Conservation (phyloP, 2,888 invertebrate genomes). For the Archips crataeganus region DNA sequence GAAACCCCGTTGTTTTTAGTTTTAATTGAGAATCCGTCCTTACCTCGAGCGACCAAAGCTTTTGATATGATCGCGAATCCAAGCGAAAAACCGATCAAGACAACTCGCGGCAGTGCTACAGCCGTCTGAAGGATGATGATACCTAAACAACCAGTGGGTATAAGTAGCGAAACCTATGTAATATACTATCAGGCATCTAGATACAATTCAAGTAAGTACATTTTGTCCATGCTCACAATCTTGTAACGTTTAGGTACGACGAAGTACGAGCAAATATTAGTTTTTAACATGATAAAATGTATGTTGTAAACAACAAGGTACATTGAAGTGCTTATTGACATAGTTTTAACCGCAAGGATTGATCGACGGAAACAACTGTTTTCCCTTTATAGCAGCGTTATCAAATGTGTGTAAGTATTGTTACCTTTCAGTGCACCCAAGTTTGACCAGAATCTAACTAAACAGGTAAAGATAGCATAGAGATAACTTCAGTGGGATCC, state of each 20-base stretch:
- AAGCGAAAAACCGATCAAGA: slow-evolving; percentile 79
- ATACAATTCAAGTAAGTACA: slow-evolving; percentile 17
- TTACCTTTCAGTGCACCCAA: slow-evolving; percentile 24
- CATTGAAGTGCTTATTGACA: neutral
- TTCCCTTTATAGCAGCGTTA: slow-evolving; percentile 37
- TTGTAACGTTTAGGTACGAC: neutral
- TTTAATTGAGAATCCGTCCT: slow-evolving; percentile 62
- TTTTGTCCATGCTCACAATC: slow-evolving; percentile 33
- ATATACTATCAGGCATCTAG: slow-evolving; percentile 23
- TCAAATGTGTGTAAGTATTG: slow-evolving; percentile 17
- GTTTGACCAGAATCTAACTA: slow-evolving; percentile 24
- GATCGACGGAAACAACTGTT: slow-evolving; percentile 35
- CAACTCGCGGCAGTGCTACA: slow-evolving; percentile 78
- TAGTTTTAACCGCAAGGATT: slow-evolving; percentile 7
- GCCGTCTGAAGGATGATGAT: slow-evolving; percentile 79
- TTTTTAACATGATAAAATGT: neutral
- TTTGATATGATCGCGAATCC: slow-evolving; percentile 80
- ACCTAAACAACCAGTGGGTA: slow-evolving; percentile 80
- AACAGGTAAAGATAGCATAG: slow-evolving; percentile 22
- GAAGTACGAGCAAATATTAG: slow-evolving; percentile 6
- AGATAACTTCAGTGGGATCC: slow-evolving; percentile 16
- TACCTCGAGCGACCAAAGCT: slow-evolving; percentile 82
- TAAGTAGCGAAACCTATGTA: slow-evolving; percentile 55
- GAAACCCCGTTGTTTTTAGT: slow-evolving; percentile 2
- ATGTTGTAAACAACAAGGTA: slow-evolving; percentile 1